Conservation (phyloP, 2,888 invertebrate genomes). For the Mythimna ferrago region DNA sequence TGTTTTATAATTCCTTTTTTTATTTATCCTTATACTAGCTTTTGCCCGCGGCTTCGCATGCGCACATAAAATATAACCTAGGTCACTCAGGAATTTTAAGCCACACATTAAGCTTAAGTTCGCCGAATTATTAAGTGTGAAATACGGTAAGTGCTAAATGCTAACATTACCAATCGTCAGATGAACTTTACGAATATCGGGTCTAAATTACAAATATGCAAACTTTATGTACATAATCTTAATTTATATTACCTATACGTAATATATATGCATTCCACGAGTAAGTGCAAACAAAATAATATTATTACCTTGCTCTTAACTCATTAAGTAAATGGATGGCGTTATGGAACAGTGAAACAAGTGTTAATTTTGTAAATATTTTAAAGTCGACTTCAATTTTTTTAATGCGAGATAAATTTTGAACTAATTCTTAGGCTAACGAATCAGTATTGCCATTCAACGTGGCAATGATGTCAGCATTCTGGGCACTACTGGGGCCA, state of each 20-base stretch:
- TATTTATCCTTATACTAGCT: too few species aligned
- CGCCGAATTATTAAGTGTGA: conserved; percentile 10
- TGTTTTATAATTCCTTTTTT: too few species aligned
- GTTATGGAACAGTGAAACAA: background rate
- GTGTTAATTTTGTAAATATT: background rate
- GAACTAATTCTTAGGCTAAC: too few species aligned
- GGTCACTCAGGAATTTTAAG: too few species aligned
- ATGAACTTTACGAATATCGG: conserved; percentile 42
- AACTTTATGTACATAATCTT: conserved; percentile 30
- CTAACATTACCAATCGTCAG: conserved; percentile 23
- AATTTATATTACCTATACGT: conserved; percentile 27
- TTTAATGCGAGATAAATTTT: too few species aligned
- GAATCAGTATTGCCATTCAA: too few species aligned
- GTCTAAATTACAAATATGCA: conserved; percentile 17
- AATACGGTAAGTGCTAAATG: background rate
- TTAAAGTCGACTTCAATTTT: too few species aligned
- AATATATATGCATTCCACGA: conserved; percentile 22
- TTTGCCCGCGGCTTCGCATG: too few species aligned
- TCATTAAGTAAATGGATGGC: conserved; percentile 1
- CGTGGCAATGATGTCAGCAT: too few species aligned
- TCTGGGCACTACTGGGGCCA: too few species aligned
- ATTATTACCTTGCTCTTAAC: conserved; percentile 20
- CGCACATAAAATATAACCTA: too few species aligned
- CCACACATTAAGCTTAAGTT: conserved; percentile 29
- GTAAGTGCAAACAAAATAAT: conserved; percentile 30